A percentile compares a stretch with the other conserved stretches of the same genome.
These are phyloP conservation scores for Cyclura pinguis DNA, from an alignment of 2,797 vertebrate genomes.

Conservation along the genomic window DNA sequence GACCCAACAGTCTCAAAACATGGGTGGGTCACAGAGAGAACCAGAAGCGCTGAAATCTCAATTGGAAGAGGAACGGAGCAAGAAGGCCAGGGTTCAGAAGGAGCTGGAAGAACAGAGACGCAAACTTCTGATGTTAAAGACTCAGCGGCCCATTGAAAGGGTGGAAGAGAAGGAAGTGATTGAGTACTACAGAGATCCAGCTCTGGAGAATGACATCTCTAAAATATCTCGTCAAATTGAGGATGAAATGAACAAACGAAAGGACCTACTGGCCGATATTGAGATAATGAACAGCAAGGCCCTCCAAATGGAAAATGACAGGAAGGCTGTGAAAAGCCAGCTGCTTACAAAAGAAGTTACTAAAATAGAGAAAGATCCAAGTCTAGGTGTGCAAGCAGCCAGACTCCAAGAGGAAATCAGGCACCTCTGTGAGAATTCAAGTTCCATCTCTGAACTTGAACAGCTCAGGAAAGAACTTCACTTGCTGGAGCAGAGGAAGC, in stretches of 20 bases:
- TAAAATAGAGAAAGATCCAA: slow-evolving; percentile 92
- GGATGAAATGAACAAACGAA: slow-evolving; percentile 81
- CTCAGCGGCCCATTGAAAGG: slow-evolving; percentile 89
- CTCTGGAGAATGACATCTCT: slow-evolving; percentile 83
- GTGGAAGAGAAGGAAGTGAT: slow-evolving; percentile 94
- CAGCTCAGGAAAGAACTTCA: slow-evolving; percentile 86
- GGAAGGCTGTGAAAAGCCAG: slow-evolving; percentile 82
- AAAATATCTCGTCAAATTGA: slow-evolving; percentile 80
- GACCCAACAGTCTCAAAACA: slow-evolving; percentile 81
- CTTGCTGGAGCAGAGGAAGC: slow-evolving; percentile 87
- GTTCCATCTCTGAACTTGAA: slow-evolving; percentile 78
- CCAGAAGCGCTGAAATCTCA: slow-evolving; percentile 79
- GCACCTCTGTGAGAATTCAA: slow-evolving; percentile 78
- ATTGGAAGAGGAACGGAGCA: slow-evolving; percentile 86
- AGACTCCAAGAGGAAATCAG: slow-evolving; percentile 85
- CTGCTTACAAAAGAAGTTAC: slow-evolving; percentile 95
- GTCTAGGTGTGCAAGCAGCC: slow-evolving; percentile 85
- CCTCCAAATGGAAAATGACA: slow-evolving; percentile 79
- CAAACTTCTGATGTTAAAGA: slow-evolving; percentile 87
- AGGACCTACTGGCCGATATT: slow-evolving; percentile 82
- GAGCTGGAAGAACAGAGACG: slow-evolving; percentile 84
- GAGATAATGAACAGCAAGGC: slow-evolving; percentile 82
- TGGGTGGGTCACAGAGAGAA: slow-evolving; percentile 70
- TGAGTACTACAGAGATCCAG: slow-evolving; percentile 92
- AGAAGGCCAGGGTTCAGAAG: slow-evolving; percentile 77